Percentiles rank a stretch among this genome's conserved stretches.
Conservation (phyloP, 2,113 vertebrate genomes). For the Erythrolamprus reginae region DNA sequence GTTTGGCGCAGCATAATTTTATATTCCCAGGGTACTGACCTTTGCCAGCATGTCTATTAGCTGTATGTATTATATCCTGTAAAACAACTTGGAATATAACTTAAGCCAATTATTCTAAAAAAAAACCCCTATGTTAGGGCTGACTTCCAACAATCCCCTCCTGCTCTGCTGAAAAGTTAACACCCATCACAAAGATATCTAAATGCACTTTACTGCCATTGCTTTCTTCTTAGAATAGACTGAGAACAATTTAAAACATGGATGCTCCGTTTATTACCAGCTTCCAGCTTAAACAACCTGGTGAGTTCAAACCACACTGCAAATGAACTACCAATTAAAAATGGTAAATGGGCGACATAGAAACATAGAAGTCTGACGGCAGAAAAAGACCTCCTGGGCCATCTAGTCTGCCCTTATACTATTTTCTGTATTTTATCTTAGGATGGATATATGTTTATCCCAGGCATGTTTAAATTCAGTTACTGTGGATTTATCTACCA, state of each 20-base stretch:
- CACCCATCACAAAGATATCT: background rate
- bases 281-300: background rate
- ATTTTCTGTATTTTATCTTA: too few species aligned
- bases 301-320: background rate
- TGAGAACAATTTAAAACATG: background rate
- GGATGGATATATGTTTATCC: too few species aligned
- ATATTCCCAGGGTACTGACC: background rate
- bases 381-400: too few species aligned
- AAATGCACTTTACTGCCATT: background rate
- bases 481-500: too few species aligned
- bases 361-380: too few species aligned
- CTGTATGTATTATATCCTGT: background rate
- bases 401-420: too few species aligned
- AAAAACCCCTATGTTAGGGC: background rate
- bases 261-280: background rate
- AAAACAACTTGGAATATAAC: background rate
- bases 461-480: too few species aligned
- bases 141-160: background rate
- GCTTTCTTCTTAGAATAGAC: background rate
- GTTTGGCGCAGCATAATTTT: background rate
- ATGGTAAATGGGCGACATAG: background rate
- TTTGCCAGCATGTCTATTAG: background rate
- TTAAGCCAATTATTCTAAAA: background rate
- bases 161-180: background rate
- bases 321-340: conserved; percentile 4